Conservation (phyloP, 2,888 invertebrate genomes). For the Polylopha cassiicola region DNA sequence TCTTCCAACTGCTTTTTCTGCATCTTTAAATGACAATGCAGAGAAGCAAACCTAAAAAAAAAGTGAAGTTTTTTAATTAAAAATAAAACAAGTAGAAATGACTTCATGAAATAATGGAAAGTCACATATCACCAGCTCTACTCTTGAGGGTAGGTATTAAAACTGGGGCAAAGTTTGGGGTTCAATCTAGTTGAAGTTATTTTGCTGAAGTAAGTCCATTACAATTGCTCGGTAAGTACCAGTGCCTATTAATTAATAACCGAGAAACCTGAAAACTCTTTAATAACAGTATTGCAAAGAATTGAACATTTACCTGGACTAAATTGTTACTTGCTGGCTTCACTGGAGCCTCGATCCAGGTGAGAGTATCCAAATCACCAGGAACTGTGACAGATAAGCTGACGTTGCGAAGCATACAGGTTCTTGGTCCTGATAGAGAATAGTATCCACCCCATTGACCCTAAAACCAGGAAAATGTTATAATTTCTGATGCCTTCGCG, state of each 20-base stretch:
- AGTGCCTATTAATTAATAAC: too few relatives aligned
- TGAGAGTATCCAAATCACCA: slow-evolving; percentile 83
- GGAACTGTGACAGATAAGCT: slow-evolving; percentile 77
- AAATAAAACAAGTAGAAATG: slow-evolving; percentile 2
- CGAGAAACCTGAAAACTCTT: too few relatives aligned
- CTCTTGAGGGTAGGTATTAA: too few relatives aligned
- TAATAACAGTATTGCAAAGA: too few relatives aligned
- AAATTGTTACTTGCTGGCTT: slow-evolving; percentile 24
- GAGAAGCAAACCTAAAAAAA: slow-evolving; percentile 39
- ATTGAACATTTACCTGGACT: slow-evolving; percentile 38
- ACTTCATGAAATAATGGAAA: too few relatives aligned
- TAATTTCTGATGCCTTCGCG: too few relatives aligned
- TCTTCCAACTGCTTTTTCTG: slow-evolving; percentile 28
- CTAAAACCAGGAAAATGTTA: slow-evolving; percentile 36
- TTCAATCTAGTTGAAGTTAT: too few relatives aligned
- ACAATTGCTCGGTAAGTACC: too few relatives aligned
- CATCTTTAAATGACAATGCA: slow-evolving; percentile 40
- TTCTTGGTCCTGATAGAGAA: slow-evolving; percentile 28
- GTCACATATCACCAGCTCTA: too few relatives aligned
- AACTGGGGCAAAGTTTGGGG: too few relatives aligned
- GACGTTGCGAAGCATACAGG: slow-evolving; percentile 63
- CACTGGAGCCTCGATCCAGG: slow-evolving; percentile 79
- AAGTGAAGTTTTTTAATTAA: not conserved
- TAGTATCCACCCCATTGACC: slow-evolving; percentile 53
- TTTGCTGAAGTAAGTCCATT: too few relatives aligned